Percentiles rank a stretch among this genome's conserved stretches.
Conservation (phyloP, 1,140 invertebrate species). For the Heliconius hewitsoni region DNA sequence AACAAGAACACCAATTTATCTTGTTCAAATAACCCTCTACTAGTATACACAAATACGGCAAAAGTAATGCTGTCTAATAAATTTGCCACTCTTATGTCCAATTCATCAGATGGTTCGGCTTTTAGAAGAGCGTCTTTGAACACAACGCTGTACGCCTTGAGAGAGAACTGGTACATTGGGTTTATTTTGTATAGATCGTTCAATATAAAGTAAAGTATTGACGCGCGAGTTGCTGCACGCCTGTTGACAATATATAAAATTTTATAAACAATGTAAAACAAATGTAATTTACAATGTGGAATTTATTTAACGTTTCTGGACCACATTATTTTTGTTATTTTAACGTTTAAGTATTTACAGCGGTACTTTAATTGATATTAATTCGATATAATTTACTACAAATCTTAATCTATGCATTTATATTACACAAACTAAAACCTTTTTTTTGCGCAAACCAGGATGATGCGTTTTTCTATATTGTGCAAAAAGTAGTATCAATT, state of each 20-base stretch:
- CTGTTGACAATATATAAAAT: slow-evolving; percentile 62
- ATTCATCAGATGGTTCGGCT: slow-evolving; percentile 85
- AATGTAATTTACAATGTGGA: background rate
- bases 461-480: too few relatives aligned
- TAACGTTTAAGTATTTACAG: too few relatives aligned
- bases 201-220: slow-evolving; percentile 96
- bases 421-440: too few relatives aligned
- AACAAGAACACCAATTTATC: slow-evolving; percentile 96
- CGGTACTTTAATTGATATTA: too few relatives aligned
- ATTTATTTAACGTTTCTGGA: background rate
- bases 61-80: slow-evolving; percentile 95
- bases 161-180: slow-evolving; percentile 97
- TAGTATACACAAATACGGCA: slow-evolving; percentile 93
- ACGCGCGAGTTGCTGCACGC: slow-evolving; percentile 91
- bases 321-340: too few relatives aligned
- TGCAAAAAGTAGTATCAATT: too few relatives aligned
- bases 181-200: slow-evolving; percentile 97
- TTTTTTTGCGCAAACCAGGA: too few relatives aligned
- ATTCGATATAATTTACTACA: too few relatives aligned
- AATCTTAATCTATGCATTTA: too few relatives aligned
- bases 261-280: background rate
- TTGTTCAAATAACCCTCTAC: slow-evolving; percentile 94
- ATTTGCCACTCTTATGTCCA: slow-evolving; percentile 88
- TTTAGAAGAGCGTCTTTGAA: slow-evolving; percentile 93
- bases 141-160: slow-evolving; percentile 96